Percentiles rank a stretch among this genome's conserved stretches.
These are phyloP conservation scores for Catotricha subobsoleta DNA, from an alignment of 2,888 invertebrate species.

Conservation along the genomic window DNA sequence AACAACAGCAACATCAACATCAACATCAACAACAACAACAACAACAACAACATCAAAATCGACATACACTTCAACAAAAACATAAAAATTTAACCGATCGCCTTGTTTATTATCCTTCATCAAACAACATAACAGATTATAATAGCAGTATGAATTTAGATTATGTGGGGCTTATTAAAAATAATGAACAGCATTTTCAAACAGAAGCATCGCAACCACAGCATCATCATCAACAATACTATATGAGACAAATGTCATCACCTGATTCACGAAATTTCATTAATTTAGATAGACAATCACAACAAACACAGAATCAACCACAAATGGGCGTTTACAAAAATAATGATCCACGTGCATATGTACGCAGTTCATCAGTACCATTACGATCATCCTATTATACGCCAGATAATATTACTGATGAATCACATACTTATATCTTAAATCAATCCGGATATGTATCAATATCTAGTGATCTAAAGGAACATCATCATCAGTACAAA, in stretches of 20 bases:
- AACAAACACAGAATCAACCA: conserved; percentile 12
- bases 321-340: conserved; percentile 16
- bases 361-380: conserved; percentile 5
- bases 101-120: conserved; percentile 57
- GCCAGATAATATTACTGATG: neutral
- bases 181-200: conserved; percentile 9
- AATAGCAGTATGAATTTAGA: conserved; percentile 24
- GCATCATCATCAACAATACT: conserved; percentile 5
- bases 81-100: conserved; percentile 47
- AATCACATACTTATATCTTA: neutral
- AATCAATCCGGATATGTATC: conserved; percentile 1
- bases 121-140: conserved; percentile 30
- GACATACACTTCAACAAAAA: conserved; percentile 12
- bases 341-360: conserved; percentile 2
- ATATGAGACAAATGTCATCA: conserved; percentile 19
- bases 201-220: conserved; percentile 12
- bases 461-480: neutral
- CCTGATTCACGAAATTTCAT: conserved; percentile 18
- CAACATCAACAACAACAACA: conserved; percentile 1
- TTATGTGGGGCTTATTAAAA: conserved; percentile 1
- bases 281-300: conserved; percentile 5
- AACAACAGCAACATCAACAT: too few relatives aligned
- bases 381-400: conserved; percentile 7
- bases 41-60: neutral
- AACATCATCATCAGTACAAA: conserved; percentile 13